A percentile compares a stretch with the other conserved stretches of the same genome.
Conservation (phyloP, 1,140 invertebrate species). For the Drosophila seguyi region DNA sequence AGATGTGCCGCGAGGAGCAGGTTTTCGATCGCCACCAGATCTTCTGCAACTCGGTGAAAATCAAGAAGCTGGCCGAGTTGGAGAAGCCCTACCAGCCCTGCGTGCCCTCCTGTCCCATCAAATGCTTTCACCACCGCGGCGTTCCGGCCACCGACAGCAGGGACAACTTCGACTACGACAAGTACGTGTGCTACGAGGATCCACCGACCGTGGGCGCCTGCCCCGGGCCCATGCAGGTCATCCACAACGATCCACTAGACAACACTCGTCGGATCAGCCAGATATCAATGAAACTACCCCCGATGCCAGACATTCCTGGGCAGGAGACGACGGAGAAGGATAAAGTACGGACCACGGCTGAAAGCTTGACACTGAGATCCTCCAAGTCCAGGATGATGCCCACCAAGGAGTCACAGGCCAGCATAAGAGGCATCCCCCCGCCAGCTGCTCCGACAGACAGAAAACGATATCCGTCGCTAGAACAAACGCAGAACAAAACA, state of each 20-base stretch:
- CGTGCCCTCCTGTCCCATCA: slow-evolving; percentile 35
- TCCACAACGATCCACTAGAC: slow-evolving; percentile 24
- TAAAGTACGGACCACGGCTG: background rate
- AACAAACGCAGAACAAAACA: background rate
- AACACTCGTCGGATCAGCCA: slow-evolving; percentile 9
- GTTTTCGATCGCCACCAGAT: slow-evolving; percentile 45
- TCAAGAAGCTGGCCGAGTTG: slow-evolving; percentile 55
- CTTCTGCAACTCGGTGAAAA: slow-evolving; percentile 54
- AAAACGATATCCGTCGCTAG: background rate
- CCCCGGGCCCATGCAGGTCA: slow-evolving; percentile 40
- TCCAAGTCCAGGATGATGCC: background rate
- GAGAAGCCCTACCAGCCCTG: slow-evolving; percentile 48
- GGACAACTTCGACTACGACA: slow-evolving; percentile 15
- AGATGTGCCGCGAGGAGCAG: slow-evolving; percentile 46
- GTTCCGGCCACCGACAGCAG: slow-evolving; percentile 37
- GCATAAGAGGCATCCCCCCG: background rate
- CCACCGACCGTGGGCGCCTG: slow-evolving; percentile 25
- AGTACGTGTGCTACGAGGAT: slow-evolving; percentile 29
- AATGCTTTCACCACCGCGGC: slow-evolving; percentile 29
- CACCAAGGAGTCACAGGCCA: background rate
- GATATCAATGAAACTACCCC: slow-evolving; percentile 6
- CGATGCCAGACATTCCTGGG: slow-evolving; percentile 17
- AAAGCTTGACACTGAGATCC: background rate
- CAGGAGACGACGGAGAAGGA: rapidly evolving
- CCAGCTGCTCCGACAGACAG: background rate